Conservation (phyloP, 2,797 vertebrate genomes). For the Sebastes kiyomatsui region DNA sequence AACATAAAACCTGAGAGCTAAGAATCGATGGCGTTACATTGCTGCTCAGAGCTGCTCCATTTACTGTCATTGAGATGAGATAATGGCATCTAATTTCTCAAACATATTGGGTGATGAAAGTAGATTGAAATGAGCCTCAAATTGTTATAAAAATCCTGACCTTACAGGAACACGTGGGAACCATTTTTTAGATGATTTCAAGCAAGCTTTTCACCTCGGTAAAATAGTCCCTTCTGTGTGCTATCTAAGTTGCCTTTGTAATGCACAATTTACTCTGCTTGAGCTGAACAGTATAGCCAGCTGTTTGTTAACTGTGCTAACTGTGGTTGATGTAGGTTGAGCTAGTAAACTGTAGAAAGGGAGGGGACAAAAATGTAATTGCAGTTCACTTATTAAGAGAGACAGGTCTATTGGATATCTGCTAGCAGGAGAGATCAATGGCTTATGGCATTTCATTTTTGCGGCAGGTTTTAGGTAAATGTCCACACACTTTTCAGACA, state of each 20-base stretch:
- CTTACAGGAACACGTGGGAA: not conserved
- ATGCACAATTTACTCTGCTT: not conserved
- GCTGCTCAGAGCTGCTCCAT: not conserved
- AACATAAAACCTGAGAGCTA: not conserved
- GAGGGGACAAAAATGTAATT: not conserved
- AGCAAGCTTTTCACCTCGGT: not conserved
- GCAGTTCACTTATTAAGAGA: not conserved
- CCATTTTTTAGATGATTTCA: not conserved
- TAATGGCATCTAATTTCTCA: not conserved
- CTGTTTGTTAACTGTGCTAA: not conserved
- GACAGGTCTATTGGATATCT: not conserved
- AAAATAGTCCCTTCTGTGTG: not conserved
- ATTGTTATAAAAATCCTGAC: not conserved
- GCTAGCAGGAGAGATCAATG: not conserved
- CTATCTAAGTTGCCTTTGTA: not conserved
- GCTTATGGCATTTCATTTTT: constrained; percentile 2
- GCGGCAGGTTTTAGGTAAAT: not conserved
- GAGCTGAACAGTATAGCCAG: not conserved
- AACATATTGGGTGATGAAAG: not conserved
- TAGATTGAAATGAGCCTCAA: not conserved
- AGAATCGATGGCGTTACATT: not conserved
- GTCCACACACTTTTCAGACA: not conserved
- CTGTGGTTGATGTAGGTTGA: not conserved
- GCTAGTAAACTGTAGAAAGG: not conserved
- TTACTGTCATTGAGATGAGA: not conserved